Conservation (phyloP, 2,797 vertebrate species). For the Neopelma chrysocephalum region DNA sequence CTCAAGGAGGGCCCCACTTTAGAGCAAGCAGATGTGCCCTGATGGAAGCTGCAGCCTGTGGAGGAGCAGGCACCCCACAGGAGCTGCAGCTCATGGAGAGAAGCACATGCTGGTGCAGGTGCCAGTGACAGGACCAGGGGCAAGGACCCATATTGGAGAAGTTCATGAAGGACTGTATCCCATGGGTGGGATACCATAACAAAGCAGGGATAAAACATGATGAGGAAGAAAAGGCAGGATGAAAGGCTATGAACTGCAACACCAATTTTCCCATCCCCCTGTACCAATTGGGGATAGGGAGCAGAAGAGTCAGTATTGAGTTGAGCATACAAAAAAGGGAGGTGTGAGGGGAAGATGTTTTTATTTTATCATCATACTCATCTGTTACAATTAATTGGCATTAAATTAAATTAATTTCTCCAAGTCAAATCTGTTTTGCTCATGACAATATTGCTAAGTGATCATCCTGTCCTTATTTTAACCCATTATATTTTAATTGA, state of each 20-base stretch:
- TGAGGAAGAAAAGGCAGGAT: neutral
- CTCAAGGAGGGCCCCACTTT: accelerated
- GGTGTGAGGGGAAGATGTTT: accelerated
- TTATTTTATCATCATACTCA: neutral
- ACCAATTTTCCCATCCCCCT: accelerated
- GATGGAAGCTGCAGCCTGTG: accelerated
- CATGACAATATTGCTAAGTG: neutral
- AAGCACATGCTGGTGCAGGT: neutral
- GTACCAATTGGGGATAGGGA: accelerated
- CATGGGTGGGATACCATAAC: accelerated
- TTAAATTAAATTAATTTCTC: neutral
- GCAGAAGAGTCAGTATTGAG: neutral
- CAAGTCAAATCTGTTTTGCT: neutral
- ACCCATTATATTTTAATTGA: neutral
- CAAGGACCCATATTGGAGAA: accelerated
- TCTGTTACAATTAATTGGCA: neutral
- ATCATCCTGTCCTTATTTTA: neutral
- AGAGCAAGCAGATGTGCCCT: neutral
- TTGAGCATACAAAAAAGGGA: neutral
- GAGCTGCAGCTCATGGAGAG: neutral
- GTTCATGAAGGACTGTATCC: neutral
- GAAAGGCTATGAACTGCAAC: neutral
- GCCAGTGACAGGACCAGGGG: neutral
- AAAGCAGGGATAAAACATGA: accelerated
- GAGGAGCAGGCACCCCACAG: neutral